These are phyloP conservation scores for Pollenia labialis DNA, from an alignment of 2,888 invertebrate species.

Conservation along the genomic window DNA sequence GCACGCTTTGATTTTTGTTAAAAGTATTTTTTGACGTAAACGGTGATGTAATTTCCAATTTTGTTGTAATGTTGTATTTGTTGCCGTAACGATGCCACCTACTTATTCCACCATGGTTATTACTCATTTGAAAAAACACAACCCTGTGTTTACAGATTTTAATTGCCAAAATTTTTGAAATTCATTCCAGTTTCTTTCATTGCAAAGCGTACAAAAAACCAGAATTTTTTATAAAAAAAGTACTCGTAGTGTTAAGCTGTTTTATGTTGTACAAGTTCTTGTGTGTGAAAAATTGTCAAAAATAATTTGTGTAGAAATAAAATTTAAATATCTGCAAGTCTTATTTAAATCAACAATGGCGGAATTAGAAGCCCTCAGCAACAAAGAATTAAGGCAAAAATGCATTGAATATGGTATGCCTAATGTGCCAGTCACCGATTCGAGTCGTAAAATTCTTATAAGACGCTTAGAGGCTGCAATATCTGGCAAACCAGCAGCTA, in stretches of 20 bases:
- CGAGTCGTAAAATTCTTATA: constrained; percentile 80
- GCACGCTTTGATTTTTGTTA: too few relatives aligned
- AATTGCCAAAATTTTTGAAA: constrained; percentile 70
- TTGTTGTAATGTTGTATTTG: too few relatives aligned
- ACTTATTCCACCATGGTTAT: too few relatives aligned
- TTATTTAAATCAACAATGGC: constrained; percentile 71
- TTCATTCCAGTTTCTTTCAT: constrained; percentile 61
- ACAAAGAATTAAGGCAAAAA: constrained; percentile 79
- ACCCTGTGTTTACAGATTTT: constrained; percentile 59
- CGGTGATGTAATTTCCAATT: too few relatives aligned
- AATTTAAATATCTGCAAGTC: neutral
- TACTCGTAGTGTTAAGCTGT: constrained; percentile 18
- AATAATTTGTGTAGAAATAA: neutral
- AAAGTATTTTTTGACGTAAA: too few relatives aligned
- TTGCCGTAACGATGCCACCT: too few relatives aligned
- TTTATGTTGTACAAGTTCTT: constrained; percentile 49
- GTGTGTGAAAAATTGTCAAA: neutral
- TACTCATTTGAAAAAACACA: neutral
- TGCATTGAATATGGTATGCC: constrained; percentile 81
- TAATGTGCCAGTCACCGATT: constrained; percentile 82
- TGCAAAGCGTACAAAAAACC: constrained; percentile 27
- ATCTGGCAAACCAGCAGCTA: constrained; percentile 74
- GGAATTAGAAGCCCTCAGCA: constrained; percentile 79
- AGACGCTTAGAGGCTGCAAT: constrained; percentile 78
- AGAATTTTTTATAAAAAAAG: constrained; percentile 29